Conservation (phyloP, 2,797 vertebrate species). For the Tapirus indicus region DNA sequence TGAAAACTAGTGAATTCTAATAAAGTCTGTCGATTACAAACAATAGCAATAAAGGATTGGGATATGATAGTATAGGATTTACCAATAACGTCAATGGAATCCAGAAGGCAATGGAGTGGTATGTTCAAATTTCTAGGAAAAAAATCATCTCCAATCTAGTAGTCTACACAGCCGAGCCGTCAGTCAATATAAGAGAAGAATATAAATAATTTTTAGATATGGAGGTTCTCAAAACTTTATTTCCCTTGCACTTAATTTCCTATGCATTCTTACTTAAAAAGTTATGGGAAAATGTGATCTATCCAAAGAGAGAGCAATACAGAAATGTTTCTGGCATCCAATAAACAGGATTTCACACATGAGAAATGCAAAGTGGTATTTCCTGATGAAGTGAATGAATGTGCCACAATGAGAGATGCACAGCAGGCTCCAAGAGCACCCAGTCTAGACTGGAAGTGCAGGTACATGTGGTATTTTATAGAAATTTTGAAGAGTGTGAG, state of each 20-base stretch:
- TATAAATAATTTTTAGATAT: slow-evolving; percentile 16
- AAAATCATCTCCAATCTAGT: background rate
- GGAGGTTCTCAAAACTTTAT: background rate
- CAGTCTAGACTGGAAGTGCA: background rate
- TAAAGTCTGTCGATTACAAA: background rate
- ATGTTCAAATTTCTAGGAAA: background rate
- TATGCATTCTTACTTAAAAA: background rate
- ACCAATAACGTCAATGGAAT: background rate
- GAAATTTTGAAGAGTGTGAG: background rate
- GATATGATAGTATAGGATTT: background rate
- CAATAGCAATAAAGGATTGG: background rate
- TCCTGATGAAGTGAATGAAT: background rate
- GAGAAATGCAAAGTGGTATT: background rate
- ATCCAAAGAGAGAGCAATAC: background rate
- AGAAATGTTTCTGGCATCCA: background rate
- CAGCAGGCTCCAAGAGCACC: background rate
- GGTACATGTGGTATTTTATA: background rate
- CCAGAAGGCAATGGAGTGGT: background rate
- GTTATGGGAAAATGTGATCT: background rate
- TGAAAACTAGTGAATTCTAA: background rate
- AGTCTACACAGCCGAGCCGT: background rate
- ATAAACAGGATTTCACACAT: background rate
- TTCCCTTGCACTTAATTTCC: background rate
- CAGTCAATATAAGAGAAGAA: background rate
- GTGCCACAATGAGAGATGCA: background rate